phyloP scores from a whole-genome alignment of 2,797 vertebrate species.

The Sebastes minor region DNA sequence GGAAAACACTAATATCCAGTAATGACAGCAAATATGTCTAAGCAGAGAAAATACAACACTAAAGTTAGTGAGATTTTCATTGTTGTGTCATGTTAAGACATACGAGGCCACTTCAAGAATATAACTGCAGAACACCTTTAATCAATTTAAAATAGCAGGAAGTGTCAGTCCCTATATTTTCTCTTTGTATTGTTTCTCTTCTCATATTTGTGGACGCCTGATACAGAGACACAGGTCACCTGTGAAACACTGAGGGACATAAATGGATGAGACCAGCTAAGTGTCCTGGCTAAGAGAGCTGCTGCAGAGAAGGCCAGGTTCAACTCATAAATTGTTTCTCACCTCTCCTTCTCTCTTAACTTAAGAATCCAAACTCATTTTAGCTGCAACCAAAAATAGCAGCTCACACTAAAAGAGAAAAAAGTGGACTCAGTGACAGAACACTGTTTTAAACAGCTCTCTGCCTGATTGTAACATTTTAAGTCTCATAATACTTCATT shows the following conservation, averaged over 20 bases:
- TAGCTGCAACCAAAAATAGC: not conserved
- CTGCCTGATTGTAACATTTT: not conserved
- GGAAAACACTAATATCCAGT: not conserved
- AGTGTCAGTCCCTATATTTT: not conserved
- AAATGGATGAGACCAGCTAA: too few relatives aligned
- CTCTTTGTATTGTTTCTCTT: not conserved
- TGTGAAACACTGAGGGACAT: not conserved
- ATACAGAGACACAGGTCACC: not conserved
- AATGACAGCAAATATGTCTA: not conserved
- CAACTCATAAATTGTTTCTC: not conserved
- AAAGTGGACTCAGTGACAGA: not conserved
- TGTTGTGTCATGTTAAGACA: not conserved
- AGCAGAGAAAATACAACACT: not conserved
- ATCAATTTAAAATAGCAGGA: not conserved
- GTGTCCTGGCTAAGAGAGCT: conserved; percentile 15
- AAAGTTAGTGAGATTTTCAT: not conserved
- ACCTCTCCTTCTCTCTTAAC: not conserved
- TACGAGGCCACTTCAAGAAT: not conserved
- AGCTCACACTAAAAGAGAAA: not conserved
- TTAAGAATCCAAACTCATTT: not conserved
- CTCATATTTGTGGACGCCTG: not conserved
- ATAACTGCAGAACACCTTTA: not conserved
- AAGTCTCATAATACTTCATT: not conserved
- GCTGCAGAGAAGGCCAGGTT: not conserved
- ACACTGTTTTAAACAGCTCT: not conserved